Evolutionary conservation across 2,888 invertebrate genomes (phyloP), one percentile per base, ranked within the genome.

Genomic region (Spilosoma lubricipeda): DNA sequence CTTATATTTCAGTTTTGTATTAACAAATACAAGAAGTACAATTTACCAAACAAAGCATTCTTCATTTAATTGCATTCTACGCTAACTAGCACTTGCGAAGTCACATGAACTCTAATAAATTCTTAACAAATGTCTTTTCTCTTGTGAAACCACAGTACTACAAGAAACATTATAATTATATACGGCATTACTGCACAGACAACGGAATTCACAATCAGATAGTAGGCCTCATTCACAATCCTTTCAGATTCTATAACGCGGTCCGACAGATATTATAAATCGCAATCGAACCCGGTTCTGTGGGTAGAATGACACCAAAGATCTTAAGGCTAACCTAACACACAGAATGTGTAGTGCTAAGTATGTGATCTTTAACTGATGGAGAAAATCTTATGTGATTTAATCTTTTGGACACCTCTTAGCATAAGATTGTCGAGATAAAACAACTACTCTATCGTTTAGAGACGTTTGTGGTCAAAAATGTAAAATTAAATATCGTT

Each of bases 281-380:
- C 80, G 88, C 86, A 86, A 87, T 88, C 80, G 84, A 80, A 81
- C 82, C 85, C 80, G 84, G 84, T 82, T 81, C 84, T 78, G 91
- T 92, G 89, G 91, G 91, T 89, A 89, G 87, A 84, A 81, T 82
- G 82, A 84, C 80, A 75, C 68, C 56, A 42, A 63, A 52, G 9
- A 63, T 20, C 27, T 20, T 71, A 23, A 71, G 70, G 63, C 56
- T 15, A 33, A 27, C 45, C 23, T 27, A 27, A 76, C 27, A 48
- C 68, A 68, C 1, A 30, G 8, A 30, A 48, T 20, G 42, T 59
- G n/a, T 8, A n/a, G 18, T 4, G 8, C 13, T 48, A 23, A 30
- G 33, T n/a, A 9, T 11, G 15, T 64, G 13, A 8, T 36, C 48
- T 23, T 7, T 48, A 36, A 18, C 18, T n/a, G 2, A 23, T 48